Evolutionary conservation across 2,797 vertebrate species (phyloP).

Genomic region (Garrulus glandarius): DNA sequence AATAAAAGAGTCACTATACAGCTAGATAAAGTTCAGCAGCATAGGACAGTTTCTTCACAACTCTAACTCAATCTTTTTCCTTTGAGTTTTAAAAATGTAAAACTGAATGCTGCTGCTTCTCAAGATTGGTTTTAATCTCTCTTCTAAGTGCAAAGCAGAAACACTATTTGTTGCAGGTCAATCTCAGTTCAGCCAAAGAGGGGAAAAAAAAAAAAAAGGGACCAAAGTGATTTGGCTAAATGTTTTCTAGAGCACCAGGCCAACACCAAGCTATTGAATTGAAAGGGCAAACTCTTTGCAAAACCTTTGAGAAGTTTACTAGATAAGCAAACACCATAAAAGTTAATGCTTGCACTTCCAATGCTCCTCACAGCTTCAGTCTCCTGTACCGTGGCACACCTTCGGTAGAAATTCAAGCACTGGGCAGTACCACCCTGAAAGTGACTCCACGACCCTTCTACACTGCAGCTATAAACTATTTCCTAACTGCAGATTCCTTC

Average conservation of each 20-base stretch:
- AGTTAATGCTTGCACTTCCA: not conserved
- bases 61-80: not conserved
- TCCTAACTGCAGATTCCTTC: not conserved
- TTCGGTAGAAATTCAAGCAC: not conserved
- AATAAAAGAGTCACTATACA: not conserved
- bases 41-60: not conserved
- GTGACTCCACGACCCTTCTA: not conserved
- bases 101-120: not conserved
- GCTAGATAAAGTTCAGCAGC: not conserved
- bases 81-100: not conserved
- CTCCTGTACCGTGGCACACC: not conserved
- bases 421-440: not conserved
- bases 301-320: not conserved
- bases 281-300: not conserved
- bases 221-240: not conserved
- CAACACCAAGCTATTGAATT: not conserved
- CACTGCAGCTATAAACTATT: not conserved
- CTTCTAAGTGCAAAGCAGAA: not conserved
- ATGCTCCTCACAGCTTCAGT: not conserved
- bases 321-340: not conserved
- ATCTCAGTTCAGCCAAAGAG: not conserved
- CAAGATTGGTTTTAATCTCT: not conserved
- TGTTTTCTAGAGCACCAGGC: not conserved
- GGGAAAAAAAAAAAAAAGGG: rapidly evolving
- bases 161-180: not conserved